These are phyloP conservation scores for Bagarius yarrelli DNA, from an alignment of 2,113 vertebrate species.

Conservation along the genomic window DNA sequence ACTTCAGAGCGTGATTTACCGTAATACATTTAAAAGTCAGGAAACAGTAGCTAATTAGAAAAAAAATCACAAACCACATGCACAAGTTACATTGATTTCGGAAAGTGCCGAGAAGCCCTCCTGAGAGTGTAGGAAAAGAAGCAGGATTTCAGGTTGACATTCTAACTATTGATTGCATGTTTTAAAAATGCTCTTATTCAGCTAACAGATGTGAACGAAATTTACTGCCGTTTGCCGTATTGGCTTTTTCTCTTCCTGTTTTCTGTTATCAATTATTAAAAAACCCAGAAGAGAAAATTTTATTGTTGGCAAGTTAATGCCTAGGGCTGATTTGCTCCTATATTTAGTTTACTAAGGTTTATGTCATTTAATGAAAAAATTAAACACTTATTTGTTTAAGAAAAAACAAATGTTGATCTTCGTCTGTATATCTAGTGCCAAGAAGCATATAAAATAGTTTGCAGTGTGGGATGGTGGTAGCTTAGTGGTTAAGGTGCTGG, in stretches of 20 bases:
- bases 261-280: constrained; percentile 47
- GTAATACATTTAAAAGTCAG: constrained; percentile 5
- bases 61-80: constrained; percentile 1
- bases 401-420: not conserved
- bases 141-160: constrained; percentile 8
- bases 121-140: not conserved
- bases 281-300: constrained; percentile 35
- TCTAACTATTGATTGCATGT: constrained; percentile 43
- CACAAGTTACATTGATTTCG: constrained; percentile 2
- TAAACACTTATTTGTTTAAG: not conserved
- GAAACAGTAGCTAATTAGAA: not conserved
- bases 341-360: constrained; percentile 25
- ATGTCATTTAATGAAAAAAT: constrained; percentile 37
- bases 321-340: constrained; percentile 10
- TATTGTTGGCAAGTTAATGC: constrained; percentile 13
- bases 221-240: constrained; percentile 33
- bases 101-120: constrained; percentile 9
- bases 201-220: constrained; percentile 41
- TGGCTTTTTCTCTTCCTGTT: constrained; percentile 29
- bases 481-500: no score
- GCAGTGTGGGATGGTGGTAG: no score
- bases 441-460: not conserved
- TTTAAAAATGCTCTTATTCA: constrained; percentile 48
- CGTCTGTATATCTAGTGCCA: not conserved
- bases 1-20: constrained; percentile 5